Evolutionary conservation across 2,113 vertebrate genomes (phyloP), one percentile per base, ranked within the genome.

Genomic region (Pygoscelis antarcticus): DNA sequence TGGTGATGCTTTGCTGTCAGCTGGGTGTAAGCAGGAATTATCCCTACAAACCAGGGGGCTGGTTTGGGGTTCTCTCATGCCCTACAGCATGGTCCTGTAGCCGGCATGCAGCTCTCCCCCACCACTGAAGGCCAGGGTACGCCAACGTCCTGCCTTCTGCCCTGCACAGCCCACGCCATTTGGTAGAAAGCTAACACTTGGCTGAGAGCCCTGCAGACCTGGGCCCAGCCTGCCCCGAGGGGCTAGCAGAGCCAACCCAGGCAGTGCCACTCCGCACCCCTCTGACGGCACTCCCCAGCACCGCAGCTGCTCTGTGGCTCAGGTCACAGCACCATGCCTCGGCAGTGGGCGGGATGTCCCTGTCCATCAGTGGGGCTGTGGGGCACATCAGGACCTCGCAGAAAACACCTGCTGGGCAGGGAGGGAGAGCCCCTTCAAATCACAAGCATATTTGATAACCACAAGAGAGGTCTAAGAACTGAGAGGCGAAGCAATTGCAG

Each of bases 251-350:
- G 47, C 42, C 32, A 5, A 27, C 10, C 12, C 4, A 0, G n/a
- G 32, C 16, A 26, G 4, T 13, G 32, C 64, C 13, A 9, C 38
- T 60, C 47, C 13, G 18, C 9, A 9, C 29, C 34, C 38, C 38
- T n/a, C 42, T 0, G 0, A 27, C 1, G 1, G 52, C 0, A 1
- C 15, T 15, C 9, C 49, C 29, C 84, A 32, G 57, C 34, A 68
- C 30, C 0, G 0, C 3, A 5, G 44, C 75, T 74, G 55, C 80
- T 72, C 47, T 3, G 6, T 0, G 2, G 6, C 76, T 49, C 36
- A 4, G 52, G 36, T 13, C 49, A 27, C 57, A 46, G 29, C 36
- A 62, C n/a, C 1, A 0, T 2, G 4, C 40, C 71, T 55, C 0
- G 0, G 77, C 7, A 2, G 49, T 4, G 9, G 36, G 19, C 0